Evolutionary conservation across 2,797 vertebrate genomes (phyloP), one percentile per base, ranked within the genome.

Genomic region (Anolis apletophallus): DNA sequence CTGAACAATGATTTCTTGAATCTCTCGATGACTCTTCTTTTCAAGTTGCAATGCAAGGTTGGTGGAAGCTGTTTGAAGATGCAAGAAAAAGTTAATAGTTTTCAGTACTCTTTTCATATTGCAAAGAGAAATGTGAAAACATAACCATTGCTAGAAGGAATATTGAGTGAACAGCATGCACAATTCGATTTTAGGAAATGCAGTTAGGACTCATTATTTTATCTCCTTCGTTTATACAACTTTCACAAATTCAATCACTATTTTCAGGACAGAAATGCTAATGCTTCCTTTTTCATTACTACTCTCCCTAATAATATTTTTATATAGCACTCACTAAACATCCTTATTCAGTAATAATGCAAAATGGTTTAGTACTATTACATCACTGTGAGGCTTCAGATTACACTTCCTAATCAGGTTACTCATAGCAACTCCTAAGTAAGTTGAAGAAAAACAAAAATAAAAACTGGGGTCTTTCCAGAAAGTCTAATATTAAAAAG

Each of bases 1-100:
- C 96, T 96, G 94, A 99, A 99, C 36, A 99, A 96, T n/a, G 97
- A 97, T 93, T 98, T 98, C 94, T 98, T 99, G 93, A 98, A 98
- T 91, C 97, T 97, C 81, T 98, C 97, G 52, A 98, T 82, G 3
- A 97, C 89, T 80, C 97, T 97, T 67, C 97, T 97, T 93, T 97
- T 97, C 91, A 96, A 90, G 94, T 94, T 95, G 93, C 96, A 95
- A 68, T 97, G 96, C 57, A 96, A 94, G 91, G 96, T 93, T 17
- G 98, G 98, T 88, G 97, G 98, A 93, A 99, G 97, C 98, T 98
- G 94, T 14, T 85, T 13, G 88, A 89, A 83, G 87, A 85, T 4
- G 85, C 88, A 83, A 84, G 91, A 93, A 91, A 46, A 16, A 89
- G 52, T 84, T 88, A 91, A 92, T 1, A 0, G 0, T 36, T 83